These are phyloP conservation scores for Cynopterus brachyotis DNA, from an alignment of 2,113 vertebrate genomes.

Conservation along the genomic window DNA sequence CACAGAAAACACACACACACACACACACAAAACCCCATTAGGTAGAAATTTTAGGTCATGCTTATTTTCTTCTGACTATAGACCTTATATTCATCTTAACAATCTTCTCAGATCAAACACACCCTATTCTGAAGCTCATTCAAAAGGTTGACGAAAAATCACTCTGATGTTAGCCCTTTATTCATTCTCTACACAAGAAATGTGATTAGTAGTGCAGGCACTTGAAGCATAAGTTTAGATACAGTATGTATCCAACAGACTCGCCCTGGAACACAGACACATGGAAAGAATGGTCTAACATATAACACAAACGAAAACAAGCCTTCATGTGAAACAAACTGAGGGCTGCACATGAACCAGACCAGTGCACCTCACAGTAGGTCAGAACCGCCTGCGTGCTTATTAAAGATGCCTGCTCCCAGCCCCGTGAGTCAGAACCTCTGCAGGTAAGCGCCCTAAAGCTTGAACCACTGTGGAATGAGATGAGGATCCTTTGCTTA, in stretches of 20 bases:
- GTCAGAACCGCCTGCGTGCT: background rate
- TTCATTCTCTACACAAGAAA: background rate
- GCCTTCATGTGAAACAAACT: background rate
- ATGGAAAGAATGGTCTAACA: background rate
- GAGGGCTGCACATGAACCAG: background rate
- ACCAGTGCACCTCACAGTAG: background rate
- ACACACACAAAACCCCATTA: background rate
- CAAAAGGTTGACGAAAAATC: background rate
- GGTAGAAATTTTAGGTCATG: background rate
- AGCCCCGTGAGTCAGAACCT: background rate
- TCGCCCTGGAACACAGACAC: background rate
- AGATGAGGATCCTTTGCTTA: background rate
- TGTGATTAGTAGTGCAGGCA: background rate
- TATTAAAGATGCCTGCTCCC: background rate
- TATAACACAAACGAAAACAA: background rate
- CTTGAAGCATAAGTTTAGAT: background rate
- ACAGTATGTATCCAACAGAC: background rate
- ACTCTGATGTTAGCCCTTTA: background rate
- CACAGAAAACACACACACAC: background rate
- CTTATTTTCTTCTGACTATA: background rate
- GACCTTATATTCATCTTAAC: background rate
- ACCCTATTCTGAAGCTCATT: background rate
- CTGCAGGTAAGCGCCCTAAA: background rate
- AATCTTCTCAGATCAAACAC: constrained; percentile 15
- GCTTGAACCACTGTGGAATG: background rate